phyloP scores from a whole-genome alignment of 1,140 invertebrate genomes.

The Magallana ariakensis region DNA sequence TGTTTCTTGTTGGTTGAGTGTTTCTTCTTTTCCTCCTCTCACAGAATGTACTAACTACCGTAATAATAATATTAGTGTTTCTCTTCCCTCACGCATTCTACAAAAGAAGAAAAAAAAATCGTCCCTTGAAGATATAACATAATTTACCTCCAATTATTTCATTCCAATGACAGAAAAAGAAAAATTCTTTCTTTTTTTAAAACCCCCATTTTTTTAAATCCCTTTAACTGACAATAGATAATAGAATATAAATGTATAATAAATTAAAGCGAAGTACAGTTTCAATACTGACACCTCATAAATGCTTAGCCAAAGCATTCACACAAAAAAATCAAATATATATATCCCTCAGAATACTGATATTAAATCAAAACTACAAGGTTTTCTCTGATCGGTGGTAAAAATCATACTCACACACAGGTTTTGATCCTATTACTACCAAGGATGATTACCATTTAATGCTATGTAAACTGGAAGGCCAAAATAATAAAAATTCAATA shows the following conservation, averaged over 20 bases:
- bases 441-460: slow-evolving; percentile 13
- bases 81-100: slow-evolving; percentile 21
- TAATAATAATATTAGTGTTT: neutral
- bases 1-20: slow-evolving; percentile 1
- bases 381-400: no score
- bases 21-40: neutral
- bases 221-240: neutral
- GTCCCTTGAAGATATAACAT: neutral
- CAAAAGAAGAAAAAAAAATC: neutral
- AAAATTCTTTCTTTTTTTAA: neutral
- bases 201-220: neutral
- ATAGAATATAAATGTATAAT: neutral
- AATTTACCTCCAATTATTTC: neutral
- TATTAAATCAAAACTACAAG: no score
- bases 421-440: neutral
- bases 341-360: no score
- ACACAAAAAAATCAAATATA: no score
- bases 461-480: neutral
- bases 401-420: slow-evolving; percentile 15
- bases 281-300: no score
- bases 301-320: no score
- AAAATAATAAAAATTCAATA: slow-evolving; percentile 34
- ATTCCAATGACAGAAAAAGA: neutral
- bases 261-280: no score
- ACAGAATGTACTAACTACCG: neutral